Evolutionary conservation across 2,113 vertebrate species (phyloP).

Genomic region (Eira barbara): DNA sequence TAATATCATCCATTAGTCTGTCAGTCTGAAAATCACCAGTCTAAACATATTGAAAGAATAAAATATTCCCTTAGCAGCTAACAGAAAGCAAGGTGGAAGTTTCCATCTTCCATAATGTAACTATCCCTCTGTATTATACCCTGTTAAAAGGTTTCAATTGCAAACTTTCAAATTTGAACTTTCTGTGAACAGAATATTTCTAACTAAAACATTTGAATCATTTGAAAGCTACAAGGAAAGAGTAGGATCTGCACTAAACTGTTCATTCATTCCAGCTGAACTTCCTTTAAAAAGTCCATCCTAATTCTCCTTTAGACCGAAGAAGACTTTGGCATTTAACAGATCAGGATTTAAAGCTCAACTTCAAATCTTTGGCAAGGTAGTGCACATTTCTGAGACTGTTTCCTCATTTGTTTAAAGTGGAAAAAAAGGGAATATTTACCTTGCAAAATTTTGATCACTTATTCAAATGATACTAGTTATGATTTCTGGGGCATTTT

Average conservation of each 20-base stretch:
- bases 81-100: neutral
- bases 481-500: neutral
- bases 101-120: neutral
- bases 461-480: neutral
- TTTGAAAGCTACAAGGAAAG: neutral
- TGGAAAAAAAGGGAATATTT: neutral
- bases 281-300: neutral
- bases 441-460: neutral
- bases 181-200: neutral
- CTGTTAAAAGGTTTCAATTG: neutral
- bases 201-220: neutral
- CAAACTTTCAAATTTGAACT: neutral
- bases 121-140: neutral
- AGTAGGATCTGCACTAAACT: neutral
- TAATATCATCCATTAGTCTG: neutral
- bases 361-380: neutral
- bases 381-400: neutral
- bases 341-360: neutral
- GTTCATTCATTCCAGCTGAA: neutral
- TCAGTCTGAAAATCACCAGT: slow-evolving; percentile 1
- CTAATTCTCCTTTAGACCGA: neutral
- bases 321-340: neutral
- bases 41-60: neutral
- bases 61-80: neutral
- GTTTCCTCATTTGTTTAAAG: neutral